These are phyloP conservation scores for Abrostola tripartita DNA, from an alignment of 2,888 invertebrate species.

Conservation along the genomic window DNA sequence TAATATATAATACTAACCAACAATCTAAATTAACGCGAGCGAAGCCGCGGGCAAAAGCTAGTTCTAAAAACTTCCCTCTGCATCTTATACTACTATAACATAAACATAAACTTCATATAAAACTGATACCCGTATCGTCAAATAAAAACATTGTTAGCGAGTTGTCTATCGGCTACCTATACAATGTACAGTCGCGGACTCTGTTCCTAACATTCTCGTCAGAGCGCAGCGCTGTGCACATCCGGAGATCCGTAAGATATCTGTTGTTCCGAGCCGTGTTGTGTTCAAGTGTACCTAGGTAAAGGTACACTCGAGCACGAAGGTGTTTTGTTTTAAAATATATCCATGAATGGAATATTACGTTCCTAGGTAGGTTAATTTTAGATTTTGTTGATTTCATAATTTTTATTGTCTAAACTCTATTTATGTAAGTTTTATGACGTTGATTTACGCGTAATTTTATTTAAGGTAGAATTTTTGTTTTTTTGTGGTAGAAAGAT, in stretches of 20 bases:
- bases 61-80: too few species aligned
- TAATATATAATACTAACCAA: too few species aligned
- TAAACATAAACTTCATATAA: neutral
- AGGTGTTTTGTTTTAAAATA: neutral
- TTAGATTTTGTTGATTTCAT: too few species aligned
- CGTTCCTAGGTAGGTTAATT: too few species aligned
- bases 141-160: neutral
- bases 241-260: constrained; percentile 33
- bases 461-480: too few species aligned
- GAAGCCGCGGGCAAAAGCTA: too few species aligned
- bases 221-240: constrained; percentile 10
- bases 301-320: constrained; percentile 14
- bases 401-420: too few species aligned
- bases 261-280: constrained; percentile 32
- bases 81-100: neutral
- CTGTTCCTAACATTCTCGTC: constrained; percentile 11
- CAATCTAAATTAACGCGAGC: too few species aligned
- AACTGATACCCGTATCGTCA: neutral
- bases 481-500: too few species aligned
- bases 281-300: constrained; percentile 24
- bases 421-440: too few species aligned
- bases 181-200: neutral
- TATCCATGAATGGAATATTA: neutral
- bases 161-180: neutral
- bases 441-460: too few species aligned